A percentile compares a stretch with the other conserved stretches of the same genome.
Evolutionary conservation across 2,113 vertebrate species (phyloP).

Genomic region (Phrynocephalus versicolor): DNA sequence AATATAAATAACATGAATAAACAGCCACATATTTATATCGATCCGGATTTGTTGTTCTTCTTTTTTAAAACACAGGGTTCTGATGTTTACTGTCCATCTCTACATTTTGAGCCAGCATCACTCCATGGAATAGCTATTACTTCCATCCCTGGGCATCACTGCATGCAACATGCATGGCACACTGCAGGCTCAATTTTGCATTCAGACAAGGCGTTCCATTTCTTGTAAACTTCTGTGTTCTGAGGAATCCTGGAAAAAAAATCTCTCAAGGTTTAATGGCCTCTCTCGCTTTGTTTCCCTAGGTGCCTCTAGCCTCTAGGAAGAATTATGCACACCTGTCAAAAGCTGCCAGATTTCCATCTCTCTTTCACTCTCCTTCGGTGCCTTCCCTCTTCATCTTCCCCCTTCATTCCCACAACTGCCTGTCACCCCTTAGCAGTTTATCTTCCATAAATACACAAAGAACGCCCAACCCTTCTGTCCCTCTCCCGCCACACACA

Average conservation of each 20-base stretch:
- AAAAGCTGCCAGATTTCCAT: conserved; percentile 53
- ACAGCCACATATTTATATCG: too few species aligned
- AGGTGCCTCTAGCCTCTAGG: conserved; percentile 54
- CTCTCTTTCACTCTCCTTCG: neutral
- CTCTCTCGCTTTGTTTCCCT: conserved; percentile 50
- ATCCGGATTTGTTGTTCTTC: too few species aligned
- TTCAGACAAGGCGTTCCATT: neutral
- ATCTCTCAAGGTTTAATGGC: conserved; percentile 54
- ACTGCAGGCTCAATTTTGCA: conserved; percentile 2
- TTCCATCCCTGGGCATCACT: neutral
- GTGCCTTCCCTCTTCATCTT: conserved; percentile 17
- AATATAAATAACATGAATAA: too few species aligned
- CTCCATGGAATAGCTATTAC: neutral
- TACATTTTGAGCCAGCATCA: neutral
- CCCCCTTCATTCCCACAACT: conserved; percentile 36
- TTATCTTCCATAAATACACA: conserved; percentile 66
- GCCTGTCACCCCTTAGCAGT: conserved; percentile 59
- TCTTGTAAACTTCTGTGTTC: conserved; percentile 23
- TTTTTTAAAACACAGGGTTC: too few species aligned
- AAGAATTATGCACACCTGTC: conserved; percentile 63
- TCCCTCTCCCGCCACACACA: too few species aligned
- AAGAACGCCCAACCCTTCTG: conserved; percentile 20
- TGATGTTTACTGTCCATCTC: neutral
- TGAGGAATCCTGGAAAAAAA: conserved; percentile 45
- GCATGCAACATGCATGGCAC: neutral